These are phyloP conservation scores for Plecotus auritus DNA, from an alignment of 2,113 vertebrate species.

Conservation along the genomic window DNA sequence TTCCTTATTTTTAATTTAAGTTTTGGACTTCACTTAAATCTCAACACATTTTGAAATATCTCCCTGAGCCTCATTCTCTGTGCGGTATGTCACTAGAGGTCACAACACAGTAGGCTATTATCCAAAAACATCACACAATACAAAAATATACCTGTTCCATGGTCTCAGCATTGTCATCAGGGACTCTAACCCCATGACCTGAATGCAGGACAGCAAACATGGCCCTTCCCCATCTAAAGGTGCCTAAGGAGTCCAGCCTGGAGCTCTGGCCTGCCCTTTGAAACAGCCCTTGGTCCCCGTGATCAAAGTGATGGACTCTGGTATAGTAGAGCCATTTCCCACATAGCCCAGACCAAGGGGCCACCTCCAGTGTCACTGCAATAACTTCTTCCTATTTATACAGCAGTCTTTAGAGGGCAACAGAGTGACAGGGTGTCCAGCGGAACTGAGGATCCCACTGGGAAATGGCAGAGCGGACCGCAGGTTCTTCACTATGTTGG, in stretches of 20 bases:
- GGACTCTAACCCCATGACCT: neutral
- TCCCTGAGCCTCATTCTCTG: conserved; percentile 13
- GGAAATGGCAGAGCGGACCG: neutral
- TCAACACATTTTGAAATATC: neutral
- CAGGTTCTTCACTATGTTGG: neutral
- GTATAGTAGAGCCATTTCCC: neutral
- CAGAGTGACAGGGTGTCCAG: neutral
- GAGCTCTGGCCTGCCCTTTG: neutral
- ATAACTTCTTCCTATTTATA: neutral
- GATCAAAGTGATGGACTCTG: neutral
- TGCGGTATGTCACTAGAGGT: neutral
- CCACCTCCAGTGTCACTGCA: neutral
- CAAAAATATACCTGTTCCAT: neutral
- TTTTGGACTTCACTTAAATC: neutral
- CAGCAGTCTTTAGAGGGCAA: neutral
- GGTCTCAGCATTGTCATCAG: neutral
- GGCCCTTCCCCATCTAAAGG: neutral
- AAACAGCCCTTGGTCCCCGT: neutral
- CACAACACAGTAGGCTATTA: conserved; percentile 44
- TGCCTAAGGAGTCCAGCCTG: neutral
- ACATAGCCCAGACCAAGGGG: neutral
- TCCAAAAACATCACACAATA: conserved; percentile 44
- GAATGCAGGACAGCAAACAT: neutral
- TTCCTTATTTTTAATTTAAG: neutral
- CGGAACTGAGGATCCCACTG: neutral